Evolutionary conservation across 2,797 vertebrate genomes (phyloP).

Genomic region (Tokudaia muenninki): DNA sequence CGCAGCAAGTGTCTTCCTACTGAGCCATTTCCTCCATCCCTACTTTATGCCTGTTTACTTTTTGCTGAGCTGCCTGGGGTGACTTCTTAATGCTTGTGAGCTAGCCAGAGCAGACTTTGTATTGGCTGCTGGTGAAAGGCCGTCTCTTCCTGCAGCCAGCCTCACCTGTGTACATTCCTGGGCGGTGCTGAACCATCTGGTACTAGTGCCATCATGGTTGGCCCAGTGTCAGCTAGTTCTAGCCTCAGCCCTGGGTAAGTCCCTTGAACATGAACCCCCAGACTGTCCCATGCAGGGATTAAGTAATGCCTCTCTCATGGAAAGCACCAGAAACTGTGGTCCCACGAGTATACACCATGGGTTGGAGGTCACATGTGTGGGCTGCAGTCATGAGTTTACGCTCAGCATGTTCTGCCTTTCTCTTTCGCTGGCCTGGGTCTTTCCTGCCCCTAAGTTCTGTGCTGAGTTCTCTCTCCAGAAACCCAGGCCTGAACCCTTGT

Average conservation of each 20-base stretch:
- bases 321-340: background rate
- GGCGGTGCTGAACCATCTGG: background rate
- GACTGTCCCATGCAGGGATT: no score
- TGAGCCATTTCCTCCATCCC: background rate
- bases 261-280: background rate
- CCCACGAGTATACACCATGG: background rate
- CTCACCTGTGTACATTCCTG: background rate
- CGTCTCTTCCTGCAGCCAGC: fast-evolving
- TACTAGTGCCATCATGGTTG: fast-evolving
- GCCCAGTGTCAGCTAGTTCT: background rate
- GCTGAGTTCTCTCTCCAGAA: background rate
- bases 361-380: background rate
- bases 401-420: background rate
- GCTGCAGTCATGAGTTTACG: background rate
- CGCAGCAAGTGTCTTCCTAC: no score
- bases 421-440: background rate
- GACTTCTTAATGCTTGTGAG: background rate
- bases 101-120: background rate
- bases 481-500: background rate
- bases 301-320: background rate
- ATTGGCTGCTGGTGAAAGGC: background rate
- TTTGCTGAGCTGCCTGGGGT: background rate
- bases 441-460: background rate
- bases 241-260: background rate
- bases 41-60: constrained; percentile 35